Base-by-base conservation (phyloP, 2,113 vertebrate species). In the Cavia porcellus region DNA sequence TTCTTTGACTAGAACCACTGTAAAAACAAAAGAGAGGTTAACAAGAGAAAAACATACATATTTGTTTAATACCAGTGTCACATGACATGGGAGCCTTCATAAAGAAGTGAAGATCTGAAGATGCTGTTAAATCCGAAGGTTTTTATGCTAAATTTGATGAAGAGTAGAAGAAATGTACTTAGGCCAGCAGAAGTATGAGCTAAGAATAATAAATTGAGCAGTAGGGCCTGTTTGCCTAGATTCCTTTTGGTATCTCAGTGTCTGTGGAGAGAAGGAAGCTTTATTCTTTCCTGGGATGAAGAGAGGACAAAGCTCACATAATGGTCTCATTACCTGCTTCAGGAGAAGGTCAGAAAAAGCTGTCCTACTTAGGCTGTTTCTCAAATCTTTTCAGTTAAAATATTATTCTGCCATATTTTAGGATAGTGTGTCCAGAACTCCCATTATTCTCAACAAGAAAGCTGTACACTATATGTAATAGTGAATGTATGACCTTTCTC, bases 331-430 rank as follows among this genome's bases (percentile, higher is more conserved):
- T 8, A 55, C 2, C 13, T 42, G 10, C 57, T 64, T 92, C 57
- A 32, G 35, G 70, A 50, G 57, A 83, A 66, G 50, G 47, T 30
- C 15, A 55, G 57, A 79, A 77, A 86, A 17, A 55, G 32, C 70
- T 25, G 17, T 92, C 35, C 70, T 64, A 57, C 8, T 24, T 0
- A 42, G 25, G 68, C 42, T 47, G 3, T 62, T 64, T 55, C 82
- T 64, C 35, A 66, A 24, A 92, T 77, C 55, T 50, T 70, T 92
- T 86, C 70, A 52, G 10, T 28, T 77, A 64, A 92, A 86, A 92
- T 62, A 77, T 32, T 77, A 17, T 13, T 59, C 45, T n/a, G 35
- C 35, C 22, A 55, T 80, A 80, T 80, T 52, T 80, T 52, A 80
- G 62, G 11, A 11, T 64, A 52, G 7, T 52, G 25, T 64, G 15